Evolutionary conservation across 2,888 invertebrate species (phyloP), one percentile per base, ranked within the genome.

Genomic region (Andrena hattorfiana): DNA sequence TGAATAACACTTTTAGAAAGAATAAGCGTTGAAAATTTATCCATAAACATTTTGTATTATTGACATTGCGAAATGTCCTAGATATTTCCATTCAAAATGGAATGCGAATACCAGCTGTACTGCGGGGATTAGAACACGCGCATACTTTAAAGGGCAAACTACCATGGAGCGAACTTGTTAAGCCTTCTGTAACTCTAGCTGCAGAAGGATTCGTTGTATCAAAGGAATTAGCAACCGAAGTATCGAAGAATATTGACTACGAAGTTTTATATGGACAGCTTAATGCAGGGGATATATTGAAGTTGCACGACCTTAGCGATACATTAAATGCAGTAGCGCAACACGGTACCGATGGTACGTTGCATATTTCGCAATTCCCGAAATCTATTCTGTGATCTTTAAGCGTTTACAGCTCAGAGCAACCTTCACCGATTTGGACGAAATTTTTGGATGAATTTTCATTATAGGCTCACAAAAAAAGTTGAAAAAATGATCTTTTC

Each of bases 161-260:
- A 70, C 91, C 95, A 1, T 97, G 97, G 97, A 91, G 92, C 67
- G 93, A 95, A n/a, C 89, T 97, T 16, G 93, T 97, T 56, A 90
- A 94, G 88, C 96, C 96, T 20, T 94, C 96, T 2, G 94, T 95
- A n/a, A 89, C 94, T 59, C 91, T 96, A 88, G 96, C 96, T 23
- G 94, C 95, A 80, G 90, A 93, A 85, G 96, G 95, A 42, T 95
- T 95, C 90, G 91, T 94, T 71, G 94, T 95, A 30, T 94, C 95
- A 1, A 94, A 94, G 86, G 94, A 94, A 85, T 92, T 96, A 75
- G 94, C 94, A 32, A 90, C 94, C 75, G 95, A 95, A 64, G 89
- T 94, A 26, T 86, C 90, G 3, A 93, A 93, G 82, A 93, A 91
- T 70, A 88, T 90, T 7, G 91, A 94, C 84, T 93, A 93, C 16